These are phyloP conservation scores for Stegostoma tigrinum DNA, from an alignment of 2,113 vertebrate genomes.

Conservation along the genomic window DNA sequence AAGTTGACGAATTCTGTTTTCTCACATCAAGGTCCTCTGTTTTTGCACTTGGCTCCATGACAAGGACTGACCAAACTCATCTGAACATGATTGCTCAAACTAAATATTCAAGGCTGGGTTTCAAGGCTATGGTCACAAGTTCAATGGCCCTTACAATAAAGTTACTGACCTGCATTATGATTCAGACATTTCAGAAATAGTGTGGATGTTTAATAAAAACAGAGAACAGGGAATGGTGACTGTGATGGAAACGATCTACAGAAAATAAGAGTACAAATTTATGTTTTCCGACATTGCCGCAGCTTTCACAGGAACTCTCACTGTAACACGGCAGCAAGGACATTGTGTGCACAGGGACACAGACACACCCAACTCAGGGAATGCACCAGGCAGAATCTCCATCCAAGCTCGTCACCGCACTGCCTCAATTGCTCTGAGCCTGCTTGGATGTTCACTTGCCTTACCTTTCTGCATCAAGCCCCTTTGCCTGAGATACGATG, in stretches of 20 bases:
- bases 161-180: background rate
- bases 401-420: too few species aligned
- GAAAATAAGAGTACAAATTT: background rate
- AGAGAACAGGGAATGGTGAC: background rate
- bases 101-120: background rate
- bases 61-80: background rate
- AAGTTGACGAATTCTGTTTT: background rate
- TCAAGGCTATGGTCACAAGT: background rate
- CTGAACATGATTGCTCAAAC: background rate
- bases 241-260: background rate
- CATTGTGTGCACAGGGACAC: too few species aligned
- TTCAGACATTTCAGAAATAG: slow-evolving; percentile 5
- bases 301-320: too few species aligned
- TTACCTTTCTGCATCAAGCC: too few species aligned
- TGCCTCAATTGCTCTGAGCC: too few species aligned
- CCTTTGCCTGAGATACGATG: too few species aligned
- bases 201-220: background rate
- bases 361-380: too few species aligned
- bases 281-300: background rate
- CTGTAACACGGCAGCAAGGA: too few species aligned
- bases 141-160: background rate
- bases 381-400: too few species aligned
- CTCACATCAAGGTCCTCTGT: background rate
- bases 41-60: background rate
- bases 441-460: too few species aligned